These are phyloP conservation scores for Drosophila niveifrons DNA, from an alignment of 2,888 invertebrate genomes.

Conservation along the genomic window DNA sequence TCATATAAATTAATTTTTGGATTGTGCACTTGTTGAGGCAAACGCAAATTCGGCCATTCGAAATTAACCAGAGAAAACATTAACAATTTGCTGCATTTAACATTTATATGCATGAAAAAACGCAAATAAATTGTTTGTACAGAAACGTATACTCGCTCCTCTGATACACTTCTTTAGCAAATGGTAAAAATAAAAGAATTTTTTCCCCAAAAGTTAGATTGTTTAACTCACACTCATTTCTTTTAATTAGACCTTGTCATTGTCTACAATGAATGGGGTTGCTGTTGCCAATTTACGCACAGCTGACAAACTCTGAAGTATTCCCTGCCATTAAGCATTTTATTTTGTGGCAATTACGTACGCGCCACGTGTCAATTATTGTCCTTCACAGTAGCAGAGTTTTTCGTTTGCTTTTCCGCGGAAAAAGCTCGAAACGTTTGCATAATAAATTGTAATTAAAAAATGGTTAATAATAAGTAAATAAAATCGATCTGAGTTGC, in stretches of 20 bases:
- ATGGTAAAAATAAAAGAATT: neutral
- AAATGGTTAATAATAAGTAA: constrained; percentile 22
- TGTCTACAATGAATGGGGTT: neutral
- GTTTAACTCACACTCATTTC: too few relatives aligned
- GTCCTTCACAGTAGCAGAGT: neutral
- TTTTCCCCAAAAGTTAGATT: neutral
- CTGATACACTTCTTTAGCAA: neutral
- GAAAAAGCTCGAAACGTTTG: neutral
- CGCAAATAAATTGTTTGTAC: neutral
- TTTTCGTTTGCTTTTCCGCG: constrained; percentile 4
- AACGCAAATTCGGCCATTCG: constrained; percentile 13
- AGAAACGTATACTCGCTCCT: neutral
- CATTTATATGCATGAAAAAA: neutral
- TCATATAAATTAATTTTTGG: constrained; percentile 44
- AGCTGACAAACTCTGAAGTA: neutral
- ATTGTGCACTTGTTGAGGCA: constrained; percentile 13
- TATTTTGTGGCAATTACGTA: constrained; percentile 2
- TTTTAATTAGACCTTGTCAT: neutral
- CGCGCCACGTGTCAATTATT: constrained; percentile 3
- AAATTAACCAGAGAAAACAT: constrained; percentile 24
- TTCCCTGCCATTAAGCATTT: constrained; percentile 16
- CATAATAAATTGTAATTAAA: constrained; percentile 17
- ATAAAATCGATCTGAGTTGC: neutral
- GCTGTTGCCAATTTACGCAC: neutral
- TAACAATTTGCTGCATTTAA: constrained; percentile 17